These are phyloP conservation scores for Neosalanx taihuensis DNA, from an alignment of 2,797 vertebrate genomes.

Conservation along the genomic window DNA sequence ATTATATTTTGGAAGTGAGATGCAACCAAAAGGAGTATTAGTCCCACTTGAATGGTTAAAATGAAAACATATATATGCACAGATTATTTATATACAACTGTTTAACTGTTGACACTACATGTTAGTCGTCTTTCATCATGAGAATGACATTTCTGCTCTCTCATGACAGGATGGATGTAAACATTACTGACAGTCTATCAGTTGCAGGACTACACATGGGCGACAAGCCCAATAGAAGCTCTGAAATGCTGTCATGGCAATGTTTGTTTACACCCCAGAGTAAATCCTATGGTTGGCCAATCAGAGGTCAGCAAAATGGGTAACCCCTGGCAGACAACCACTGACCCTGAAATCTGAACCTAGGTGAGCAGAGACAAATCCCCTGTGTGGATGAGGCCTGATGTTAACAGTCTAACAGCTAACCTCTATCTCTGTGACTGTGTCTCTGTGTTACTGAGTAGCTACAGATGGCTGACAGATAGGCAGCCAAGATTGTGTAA, in stretches of 20 bases:
- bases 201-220: neutral
- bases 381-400: constrained; percentile 15
- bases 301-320: constrained; percentile 19
- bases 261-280: constrained; percentile 25
- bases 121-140: neutral
- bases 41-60: constrained; percentile 5
- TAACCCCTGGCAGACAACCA: constrained; percentile 21
- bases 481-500: neutral
- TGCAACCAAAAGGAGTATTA: constrained; percentile 5
- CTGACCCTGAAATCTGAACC: constrained; percentile 42
- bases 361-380: constrained; percentile 25
- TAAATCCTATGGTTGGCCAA: constrained; percentile 18
- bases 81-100: neutral
- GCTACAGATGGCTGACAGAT: neutral
- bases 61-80: neutral
- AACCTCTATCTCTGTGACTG: neutral
- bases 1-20: neutral
- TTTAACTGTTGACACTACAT: neutral
- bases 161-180: neutral
- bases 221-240: neutral
- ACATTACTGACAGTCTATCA: neutral
- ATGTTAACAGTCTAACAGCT: constrained; percentile 27
- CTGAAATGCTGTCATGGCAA: constrained; percentile 3
- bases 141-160: neutral
- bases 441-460: constrained; percentile 1